Evolutionary conservation across 2,888 invertebrate species (phyloP), one percentile per base, ranked within the genome.

Genomic region (Scaptomyza tumidula): DNA sequence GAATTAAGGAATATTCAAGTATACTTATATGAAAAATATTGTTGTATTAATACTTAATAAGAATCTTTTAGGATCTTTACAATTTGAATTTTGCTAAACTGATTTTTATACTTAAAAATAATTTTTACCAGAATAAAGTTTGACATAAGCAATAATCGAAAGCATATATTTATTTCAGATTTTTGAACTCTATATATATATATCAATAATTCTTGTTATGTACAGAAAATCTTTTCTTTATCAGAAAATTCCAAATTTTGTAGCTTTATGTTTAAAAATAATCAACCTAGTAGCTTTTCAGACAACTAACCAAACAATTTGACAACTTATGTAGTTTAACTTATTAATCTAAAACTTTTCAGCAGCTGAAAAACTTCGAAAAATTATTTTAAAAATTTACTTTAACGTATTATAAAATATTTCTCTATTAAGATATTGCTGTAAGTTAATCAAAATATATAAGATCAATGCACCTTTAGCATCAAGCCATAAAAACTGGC

Each of bases 391-490:
- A 35, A 10, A 43, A 6, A 29, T 29, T 6, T 33, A 33, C 3
- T 10, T 10, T n/a, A n/a, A 6, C 6, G 11, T 37, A n/a, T 6
- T 37, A n/a, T 37, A n/a, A 37, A 5, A 31, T 31, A 16, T 37
- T 27, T 31, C n/a, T 16, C 6, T 31, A 31, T 57, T 49, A 13
- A 44, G 19, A 29, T 37, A 43, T 62, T 6, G 13, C 37, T 49
- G 39, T 45, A 48, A 60, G 61, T 43, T 58, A 58, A 73, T 80
- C 71, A 35, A 60, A 55, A 52, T 50, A 41, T 50, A 41, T 39
- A 53, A 48, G 78, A 82, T 86, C 85, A 70, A 64, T 80, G 85
- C 75, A 80, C 87, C 72, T 80, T 75, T 72, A 16, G 19, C 31
- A 14, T 29, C 62, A 60, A 62, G 41, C 56, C 43, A 66, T 71